Evolutionary conservation across 2,888 invertebrate genomes (phyloP), one percentile per base, ranked within the genome.

Genomic region (Idaea biselata): DNA sequence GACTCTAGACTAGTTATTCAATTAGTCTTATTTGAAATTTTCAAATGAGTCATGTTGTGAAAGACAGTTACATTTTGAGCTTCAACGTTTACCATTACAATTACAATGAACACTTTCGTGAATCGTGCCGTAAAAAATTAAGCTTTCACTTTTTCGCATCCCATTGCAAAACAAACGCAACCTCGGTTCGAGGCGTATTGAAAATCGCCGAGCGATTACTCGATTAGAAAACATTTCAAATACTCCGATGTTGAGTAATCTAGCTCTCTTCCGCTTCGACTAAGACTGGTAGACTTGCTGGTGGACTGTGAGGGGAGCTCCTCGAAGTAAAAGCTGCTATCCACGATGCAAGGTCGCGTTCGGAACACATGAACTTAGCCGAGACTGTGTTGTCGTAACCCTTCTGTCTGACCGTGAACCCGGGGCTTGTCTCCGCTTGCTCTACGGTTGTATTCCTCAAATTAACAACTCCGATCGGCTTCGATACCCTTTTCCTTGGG

Each of bases 301-400:
- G 93, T 68, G 92, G 93, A 60, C 93, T 80, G 56, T 77, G 81
- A n/a, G 93, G 83, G 1, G 93, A 89, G 6, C 86, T 80, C 54
- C 79, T 70, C 3, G 92, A 88, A 18, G 94, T 92, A 79, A 95
- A 94, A 57, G 94, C 95, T 25, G 90, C 80, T 59, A 94, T 79
- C 94, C 95, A 95, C 54, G 93, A 88, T 25, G 94, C 94, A 65
- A 94, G 76, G 54, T 94, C 94, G 63, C 93, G 86, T 63, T 93
- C 90, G 18, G 93, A 88, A 69, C 94, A 94, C 71, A 93, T 76
- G 77, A 95, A 94, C 67, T 93, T 94, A 8, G 94, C 88, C 1
- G 93, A 91, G 68, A 94, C 91, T 16, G 94, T 93, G 31, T 94
- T 93, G 74, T 95, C 95, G 78, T 94, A 94, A n/a, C 94, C 94